Evolutionary conservation across 2,888 invertebrate genomes (phyloP).

Genomic region (Cheilosia variabilis): DNA sequence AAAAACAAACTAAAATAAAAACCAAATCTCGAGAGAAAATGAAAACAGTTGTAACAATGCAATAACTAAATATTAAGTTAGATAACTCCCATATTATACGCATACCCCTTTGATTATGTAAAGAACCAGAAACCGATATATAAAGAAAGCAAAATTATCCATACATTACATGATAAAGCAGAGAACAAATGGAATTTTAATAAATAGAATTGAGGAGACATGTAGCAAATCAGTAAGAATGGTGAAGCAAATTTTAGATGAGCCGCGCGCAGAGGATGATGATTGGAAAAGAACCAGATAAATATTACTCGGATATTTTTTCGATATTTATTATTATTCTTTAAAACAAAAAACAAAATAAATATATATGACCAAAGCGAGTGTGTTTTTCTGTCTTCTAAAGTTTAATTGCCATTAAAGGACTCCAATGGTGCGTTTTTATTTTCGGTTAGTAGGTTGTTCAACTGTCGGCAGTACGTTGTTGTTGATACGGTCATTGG

Average conservation of each 20-base stretch:
- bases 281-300: constrained; percentile 47
- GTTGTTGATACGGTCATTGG: constrained; percentile 32
- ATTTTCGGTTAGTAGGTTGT: constrained; percentile 22
- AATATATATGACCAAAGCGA: constrained; percentile 32
- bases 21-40: constrained; percentile 44
- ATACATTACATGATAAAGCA: constrained; percentile 19
- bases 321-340: constrained; percentile 71
- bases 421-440: constrained; percentile 2
- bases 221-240: constrained; percentile 11
- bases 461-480: constrained; percentile 17
- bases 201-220: constrained; percentile 10
- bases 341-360: constrained; percentile 27
- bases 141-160: not conserved
- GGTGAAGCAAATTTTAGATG: constrained; percentile 28
- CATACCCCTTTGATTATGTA: constrained; percentile 46
- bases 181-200: constrained; percentile 37
- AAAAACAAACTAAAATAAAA: constrained; percentile 17
- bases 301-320: constrained; percentile 69
- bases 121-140: not conserved
- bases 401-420: constrained; percentile 1
- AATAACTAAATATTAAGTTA: constrained; percentile 71
- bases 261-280: not conserved
- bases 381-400: constrained; percentile 4
- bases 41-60: constrained; percentile 72
- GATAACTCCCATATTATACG: constrained; percentile 39